Base-by-base conservation (phyloP, 2,888 invertebrate species). In the Eudasyphora cyanicolor region DNA sequence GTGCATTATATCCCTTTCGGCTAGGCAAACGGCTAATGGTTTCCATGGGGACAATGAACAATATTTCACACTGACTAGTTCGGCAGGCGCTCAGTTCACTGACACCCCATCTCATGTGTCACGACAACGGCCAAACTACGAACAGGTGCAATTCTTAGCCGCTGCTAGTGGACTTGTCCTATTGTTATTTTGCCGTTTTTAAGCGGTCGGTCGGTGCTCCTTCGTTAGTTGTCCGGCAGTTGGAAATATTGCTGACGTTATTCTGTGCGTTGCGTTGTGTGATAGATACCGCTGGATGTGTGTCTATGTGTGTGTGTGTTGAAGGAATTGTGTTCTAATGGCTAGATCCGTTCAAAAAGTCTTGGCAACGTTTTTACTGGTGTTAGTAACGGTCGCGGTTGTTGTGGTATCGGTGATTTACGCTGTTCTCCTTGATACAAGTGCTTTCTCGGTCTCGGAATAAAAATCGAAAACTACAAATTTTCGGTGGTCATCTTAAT, bases 311-410 rank as follows among this genome's bases (percentile, higher is more conserved):
- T 80, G 62, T 42, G 27, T 29, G 21, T 32, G 73, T 24, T n/a
- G 35, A 32, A 71, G 64, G 49, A 76, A 73, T 42, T 24, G 32
- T 64, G 35, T 57, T 79, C 49, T 62, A 67, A 80, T 85, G 74
- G 75, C 75, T 77, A 77, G 79, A 85, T 81, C 84, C 81, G 64
- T 76, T 75, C 32, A 70, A 79, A 84, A 82, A 70, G 76, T 80
- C 85, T 85, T 86, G 85, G 82, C 85, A 86, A 87, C 84, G 86
- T 82, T 80, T 82, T 45, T 71, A 32, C 78, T 80, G 85, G 87
- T 86, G 86, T 86, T 90, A 88, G 86, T 89, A 88, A 88, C 86
- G 87, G 86, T 89, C 87, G 88, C 86, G 88, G 88, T 89, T 89
- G 89, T 89, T 88, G 88, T 89, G 88, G 88, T 88, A 87, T 88